Evolutionary conservation across 2,888 invertebrate species (phyloP).

Genomic region (Stramonita haemastoma): DNA sequence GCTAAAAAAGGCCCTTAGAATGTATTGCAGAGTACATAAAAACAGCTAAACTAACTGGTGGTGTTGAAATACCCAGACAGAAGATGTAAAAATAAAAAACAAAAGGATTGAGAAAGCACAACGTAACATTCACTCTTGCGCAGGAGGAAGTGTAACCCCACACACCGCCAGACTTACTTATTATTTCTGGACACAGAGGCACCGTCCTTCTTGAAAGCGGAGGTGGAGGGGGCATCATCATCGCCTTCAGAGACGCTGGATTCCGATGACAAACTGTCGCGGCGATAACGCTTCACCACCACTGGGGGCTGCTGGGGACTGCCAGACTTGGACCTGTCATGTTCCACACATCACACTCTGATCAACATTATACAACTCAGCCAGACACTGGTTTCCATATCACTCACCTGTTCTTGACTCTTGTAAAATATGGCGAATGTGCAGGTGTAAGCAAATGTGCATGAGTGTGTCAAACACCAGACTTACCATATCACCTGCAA

Average conservation of each 20-base stretch:
- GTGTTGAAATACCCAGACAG: not conserved
- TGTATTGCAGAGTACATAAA: not conserved
- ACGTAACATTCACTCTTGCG: not conserved
- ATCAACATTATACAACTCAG: not conserved
- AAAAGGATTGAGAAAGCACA: not conserved
- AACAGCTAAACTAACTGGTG: not conserved
- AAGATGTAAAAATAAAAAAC: not conserved
- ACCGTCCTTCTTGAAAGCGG: slow-evolving; percentile 1
- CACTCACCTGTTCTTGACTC: not conserved
- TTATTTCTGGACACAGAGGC: slow-evolving; percentile 31
- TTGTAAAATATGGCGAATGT: no score
- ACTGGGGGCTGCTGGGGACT: slow-evolving; percentile 55
- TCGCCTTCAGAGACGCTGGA: slow-evolving; percentile 51
- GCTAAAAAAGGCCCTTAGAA: no score
- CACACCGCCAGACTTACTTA: not conserved
- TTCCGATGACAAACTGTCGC: slow-evolving; percentile 71
- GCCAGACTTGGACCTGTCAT: slow-evolving; percentile 48
- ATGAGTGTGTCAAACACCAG: no score
- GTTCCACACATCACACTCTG: not conserved
- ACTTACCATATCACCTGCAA: no score
- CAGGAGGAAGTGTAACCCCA: not conserved
- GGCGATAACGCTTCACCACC: slow-evolving; percentile 69
- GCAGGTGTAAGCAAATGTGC: no score
- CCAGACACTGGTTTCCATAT: not conserved
- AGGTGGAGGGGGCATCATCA: slow-evolving; percentile 39